A percentile compares a stretch with the other conserved stretches of the same genome.
Conservation (phyloP, 2,113 vertebrate genomes). For the Lates calcarifer region DNA sequence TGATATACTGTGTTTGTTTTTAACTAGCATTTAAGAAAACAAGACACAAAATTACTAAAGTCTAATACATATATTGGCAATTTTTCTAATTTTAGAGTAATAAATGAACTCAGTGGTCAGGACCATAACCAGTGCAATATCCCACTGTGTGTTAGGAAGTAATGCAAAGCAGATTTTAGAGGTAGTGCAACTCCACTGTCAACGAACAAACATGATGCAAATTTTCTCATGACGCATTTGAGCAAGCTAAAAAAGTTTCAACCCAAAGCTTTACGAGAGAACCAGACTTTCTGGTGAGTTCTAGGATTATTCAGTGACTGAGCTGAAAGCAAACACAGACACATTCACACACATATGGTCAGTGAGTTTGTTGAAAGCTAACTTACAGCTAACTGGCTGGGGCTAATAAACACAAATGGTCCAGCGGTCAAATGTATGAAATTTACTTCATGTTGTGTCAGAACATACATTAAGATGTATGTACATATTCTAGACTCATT, state of each 20-base stretch:
- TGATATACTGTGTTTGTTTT: not conserved
- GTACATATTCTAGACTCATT: too few species aligned
- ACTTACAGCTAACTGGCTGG: not conserved
- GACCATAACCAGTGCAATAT: too few species aligned
- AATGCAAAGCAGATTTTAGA: too few species aligned
- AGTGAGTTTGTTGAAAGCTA: not conserved
- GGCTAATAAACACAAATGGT: not conserved
- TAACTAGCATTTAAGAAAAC: not conserved
- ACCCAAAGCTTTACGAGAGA: not conserved
- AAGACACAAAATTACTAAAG: not conserved
- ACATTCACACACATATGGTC: not conserved
- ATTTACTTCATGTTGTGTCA: not conserved
- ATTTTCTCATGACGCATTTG: not conserved
- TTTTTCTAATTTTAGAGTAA: too few species aligned
- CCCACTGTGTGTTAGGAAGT: too few species aligned
- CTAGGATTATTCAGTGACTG: not conserved
- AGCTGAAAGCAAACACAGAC: not conserved
- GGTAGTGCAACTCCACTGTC: too few species aligned
- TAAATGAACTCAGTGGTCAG: too few species aligned
- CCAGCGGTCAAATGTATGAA: not conserved
- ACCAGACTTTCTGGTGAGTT: not conserved
- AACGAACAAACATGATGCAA: not conserved
- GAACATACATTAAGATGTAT: too few species aligned
- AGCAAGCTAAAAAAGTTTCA: not conserved
- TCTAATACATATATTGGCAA: too few species aligned